These are phyloP conservation scores for Dendronephthya gigantea DNA, from an alignment of 64 coral and sea anemone species.

Conservation along the genomic window DNA sequence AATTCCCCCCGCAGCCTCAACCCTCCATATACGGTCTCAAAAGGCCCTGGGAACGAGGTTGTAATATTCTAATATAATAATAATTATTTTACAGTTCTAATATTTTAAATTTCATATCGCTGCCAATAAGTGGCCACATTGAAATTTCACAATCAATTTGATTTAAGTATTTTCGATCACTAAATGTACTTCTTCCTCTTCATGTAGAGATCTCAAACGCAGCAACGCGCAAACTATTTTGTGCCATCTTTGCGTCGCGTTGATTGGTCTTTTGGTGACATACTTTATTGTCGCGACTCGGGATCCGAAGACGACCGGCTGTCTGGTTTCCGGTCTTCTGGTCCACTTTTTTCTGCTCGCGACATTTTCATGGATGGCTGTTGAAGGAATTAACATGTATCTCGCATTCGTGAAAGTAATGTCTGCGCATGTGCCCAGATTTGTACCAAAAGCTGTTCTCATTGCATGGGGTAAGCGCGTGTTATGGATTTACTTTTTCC, in stretches of 20 bases:
- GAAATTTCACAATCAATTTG: neutral
- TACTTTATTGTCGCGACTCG: neutral
- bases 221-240: neutral
- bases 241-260: neutral
- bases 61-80: too few species aligned
- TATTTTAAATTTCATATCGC: too few species aligned
- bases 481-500: too few species aligned
- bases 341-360: neutral
- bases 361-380: neutral
- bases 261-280: neutral
- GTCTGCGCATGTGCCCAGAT: neutral
- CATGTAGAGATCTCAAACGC: neutral
- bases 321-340: neutral
- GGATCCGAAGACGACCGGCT: neutral
- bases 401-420: neutral
- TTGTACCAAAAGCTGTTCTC: neutral
- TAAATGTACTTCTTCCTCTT: neutral
- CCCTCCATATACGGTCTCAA: too few species aligned
- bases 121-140: too few species aligned
- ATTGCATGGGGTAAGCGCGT: constrained; percentile 3
- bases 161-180: neutral
- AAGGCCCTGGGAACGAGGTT: too few species aligned
- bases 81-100: too few species aligned
- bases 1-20: too few species aligned
- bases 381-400: constrained; percentile 11